phyloP scores from a whole-genome alignment of 2,888 invertebrate genomes.

The Drosophila paucipuncta region DNA sequence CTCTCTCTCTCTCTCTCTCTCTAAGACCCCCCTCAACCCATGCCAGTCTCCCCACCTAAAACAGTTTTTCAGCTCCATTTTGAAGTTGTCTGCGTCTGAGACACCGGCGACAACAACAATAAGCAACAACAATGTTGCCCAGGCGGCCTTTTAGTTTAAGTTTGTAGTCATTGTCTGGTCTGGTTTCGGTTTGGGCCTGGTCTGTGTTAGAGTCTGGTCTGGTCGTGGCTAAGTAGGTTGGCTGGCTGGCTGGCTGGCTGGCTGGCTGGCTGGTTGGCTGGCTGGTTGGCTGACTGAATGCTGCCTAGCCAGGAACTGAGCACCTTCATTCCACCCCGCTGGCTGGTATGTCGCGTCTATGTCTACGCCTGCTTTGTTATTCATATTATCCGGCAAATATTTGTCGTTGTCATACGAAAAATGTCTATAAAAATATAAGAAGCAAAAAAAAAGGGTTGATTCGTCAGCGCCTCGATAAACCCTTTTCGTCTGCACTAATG shows the following conservation, averaged over 20 bases:
- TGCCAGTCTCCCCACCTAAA: constrained; percentile 13
- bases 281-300: constrained; percentile 28
- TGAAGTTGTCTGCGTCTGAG: constrained; percentile 81
- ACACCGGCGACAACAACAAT: constrained; percentile 70
- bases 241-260: background rate
- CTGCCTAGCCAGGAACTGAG: constrained; percentile 20
- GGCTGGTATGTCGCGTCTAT: constrained; percentile 39
- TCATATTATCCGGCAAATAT: constrained; percentile 82
- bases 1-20: background rate
- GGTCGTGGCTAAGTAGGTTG: constrained; percentile 70
- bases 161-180: constrained; percentile 66
- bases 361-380: constrained; percentile 76
- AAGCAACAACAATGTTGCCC: constrained; percentile 37
- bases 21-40: background rate
- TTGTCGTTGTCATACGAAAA: constrained; percentile 81
- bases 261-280: constrained; percentile 48
- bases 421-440: constrained; percentile 58
- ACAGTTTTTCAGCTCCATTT: constrained; percentile 61
- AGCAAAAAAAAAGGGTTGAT: constrained; percentile 69
- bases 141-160: constrained; percentile 80
- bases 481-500: constrained; percentile 62
- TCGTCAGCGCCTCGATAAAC: constrained; percentile 35
- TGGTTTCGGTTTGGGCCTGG: constrained; percentile 43
- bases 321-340: constrained; percentile 18
- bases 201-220: constrained; percentile 24